phyloP scores from a whole-genome alignment of 2,113 vertebrate species.

The Phasianus colchicus region DNA sequence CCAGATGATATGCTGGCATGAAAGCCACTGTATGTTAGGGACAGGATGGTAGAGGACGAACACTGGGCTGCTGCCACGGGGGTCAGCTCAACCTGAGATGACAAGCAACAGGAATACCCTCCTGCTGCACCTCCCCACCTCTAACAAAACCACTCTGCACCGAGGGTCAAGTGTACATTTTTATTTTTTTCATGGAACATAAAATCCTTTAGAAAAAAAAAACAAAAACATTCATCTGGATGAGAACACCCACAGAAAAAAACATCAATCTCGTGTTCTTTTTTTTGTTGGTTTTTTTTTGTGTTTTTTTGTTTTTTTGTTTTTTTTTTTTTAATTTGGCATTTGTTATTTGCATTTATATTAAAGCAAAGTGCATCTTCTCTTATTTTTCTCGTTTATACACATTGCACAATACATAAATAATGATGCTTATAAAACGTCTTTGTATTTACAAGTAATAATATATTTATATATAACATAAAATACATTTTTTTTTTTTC shows the following conservation, averaged over 20 bases:
- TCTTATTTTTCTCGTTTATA: constrained; percentile 95
- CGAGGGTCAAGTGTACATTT: constrained; percentile 73
- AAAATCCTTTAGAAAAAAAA: constrained; percentile 82
- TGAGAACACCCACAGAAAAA: constrained; percentile 78
- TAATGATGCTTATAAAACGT: constrained; percentile 99
- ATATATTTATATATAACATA: constrained; percentile 99
- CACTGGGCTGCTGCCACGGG: background rate
- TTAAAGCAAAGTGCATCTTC: constrained; percentile 99
- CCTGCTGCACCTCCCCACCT: background rate
- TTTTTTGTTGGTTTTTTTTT: constrained; percentile 83
- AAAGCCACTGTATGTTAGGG: background rate
- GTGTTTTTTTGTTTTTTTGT: constrained; percentile 78
- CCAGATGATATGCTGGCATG: background rate
- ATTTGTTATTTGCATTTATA: constrained; percentile 99
- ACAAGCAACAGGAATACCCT: background rate
- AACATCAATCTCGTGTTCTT: constrained; percentile 76
- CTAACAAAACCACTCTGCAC: constrained; percentile 44
- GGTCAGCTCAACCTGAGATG: background rate
- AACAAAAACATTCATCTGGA: constrained; percentile 77
- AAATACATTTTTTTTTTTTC: constrained; percentile 92
- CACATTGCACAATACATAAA: constrained; percentile 99
- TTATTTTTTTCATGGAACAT: constrained; percentile 83
- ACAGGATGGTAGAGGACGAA: rapidly evolving
- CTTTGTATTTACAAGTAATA: constrained; percentile 99
- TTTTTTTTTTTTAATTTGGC: constrained; percentile 92